phyloP scores from a whole-genome alignment of 1,140 invertebrate species.

The Caenorhabditis briggsae region DNA sequence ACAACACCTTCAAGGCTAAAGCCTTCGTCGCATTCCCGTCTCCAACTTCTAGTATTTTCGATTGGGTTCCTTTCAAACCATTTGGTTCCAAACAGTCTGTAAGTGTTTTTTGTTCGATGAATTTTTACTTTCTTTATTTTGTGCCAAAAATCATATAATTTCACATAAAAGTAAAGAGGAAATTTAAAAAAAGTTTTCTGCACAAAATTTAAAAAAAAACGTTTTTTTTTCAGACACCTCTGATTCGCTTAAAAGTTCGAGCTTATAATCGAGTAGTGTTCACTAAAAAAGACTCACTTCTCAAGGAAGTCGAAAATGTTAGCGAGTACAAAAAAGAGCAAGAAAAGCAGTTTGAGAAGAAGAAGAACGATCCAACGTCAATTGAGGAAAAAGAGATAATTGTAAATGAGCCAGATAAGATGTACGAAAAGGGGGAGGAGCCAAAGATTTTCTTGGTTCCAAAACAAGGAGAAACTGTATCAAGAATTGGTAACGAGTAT shows the following conservation, averaged over 20 bases:
- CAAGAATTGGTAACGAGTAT: neutral
- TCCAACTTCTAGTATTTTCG: constrained; percentile 8
- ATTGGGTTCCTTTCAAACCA: constrained; percentile 19
- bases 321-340: constrained; percentile 10
- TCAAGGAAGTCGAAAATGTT: constrained; percentile 17
- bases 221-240: neutral
- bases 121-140: too few species aligned
- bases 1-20: neutral
- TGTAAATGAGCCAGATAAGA: constrained; percentile 26
- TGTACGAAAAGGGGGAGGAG: constrained; percentile 50
- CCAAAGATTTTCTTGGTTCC: constrained; percentile 33
- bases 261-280: constrained; percentile 33
- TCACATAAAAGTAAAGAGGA: too few species aligned
- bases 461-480: constrained; percentile 21
- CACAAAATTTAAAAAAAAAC: neutral
- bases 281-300: constrained; percentile 32
- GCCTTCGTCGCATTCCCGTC: neutral
- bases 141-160: too few species aligned
- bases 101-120: too few species aligned
- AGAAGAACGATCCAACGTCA: neutral
- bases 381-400: neutral
- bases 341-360: constrained; percentile 25
- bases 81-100: neutral
- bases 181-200: too few species aligned
- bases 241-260: constrained; percentile 6